Base-by-base conservation (phyloP, 1,140 invertebrate species). In the Heliconius hermathena region DNA sequence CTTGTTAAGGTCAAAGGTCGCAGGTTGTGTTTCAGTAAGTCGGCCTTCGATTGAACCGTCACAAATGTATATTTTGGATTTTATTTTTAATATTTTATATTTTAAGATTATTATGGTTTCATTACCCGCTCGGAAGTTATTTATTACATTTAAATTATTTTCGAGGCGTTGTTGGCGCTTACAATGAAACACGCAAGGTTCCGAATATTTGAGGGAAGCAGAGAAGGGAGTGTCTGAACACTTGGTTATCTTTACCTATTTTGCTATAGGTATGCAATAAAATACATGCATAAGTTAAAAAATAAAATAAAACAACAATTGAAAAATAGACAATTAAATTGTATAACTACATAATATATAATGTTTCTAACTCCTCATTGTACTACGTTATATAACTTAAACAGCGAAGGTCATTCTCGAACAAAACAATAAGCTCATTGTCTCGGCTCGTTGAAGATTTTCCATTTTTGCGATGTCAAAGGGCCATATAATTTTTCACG, bases 401-500 rank as follows among this genome's bases (percentile, higher is more conserved):
- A 76, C 6, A 71, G 66, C 57, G 60, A 75, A 75, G 54, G 74
- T 60, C 33, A 41, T 38, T 66, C 74, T 26, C 57, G 74, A 70
- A 76, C 74, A 20, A 38, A 26, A 70, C 74, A 76, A 76, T 76
- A 36, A 70, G 22, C 20, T 71, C 74, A 60, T 76, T 76, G 74
- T 76, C 54, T 74, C 18, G 36, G 22, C 60, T 9, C 26, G 33
- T 20, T 57, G 38, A 76, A 49, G 38, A 76, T 49, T 76, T 76
- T 29, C 74, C 74, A 41, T 36, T 41, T 36, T 76, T 6, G 29
- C 41, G 46, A 74, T 52, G 73, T 74, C 73, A 74, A 76, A 76
- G 74, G 74, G 54, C 22, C 29, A 57, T 76, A 60, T 74, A 74
- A 54, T 74, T 74, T 75, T 75, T 75, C 74, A 75, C 57, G 74